phyloP scores from a whole-genome alignment of 2,113 vertebrate species.

The Larimichthys crocea region DNA sequence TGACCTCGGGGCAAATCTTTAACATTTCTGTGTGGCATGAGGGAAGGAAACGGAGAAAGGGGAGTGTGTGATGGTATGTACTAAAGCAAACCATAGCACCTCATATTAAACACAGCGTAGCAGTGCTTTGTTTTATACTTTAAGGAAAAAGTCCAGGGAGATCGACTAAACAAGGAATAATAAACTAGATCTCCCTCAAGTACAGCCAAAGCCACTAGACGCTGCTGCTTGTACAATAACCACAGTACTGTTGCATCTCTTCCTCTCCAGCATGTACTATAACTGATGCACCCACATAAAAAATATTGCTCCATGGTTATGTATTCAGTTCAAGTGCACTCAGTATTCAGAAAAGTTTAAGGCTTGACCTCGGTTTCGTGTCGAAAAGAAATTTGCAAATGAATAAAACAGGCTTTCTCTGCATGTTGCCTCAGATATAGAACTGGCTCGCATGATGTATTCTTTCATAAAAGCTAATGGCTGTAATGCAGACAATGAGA shows the following conservation, averaged over 20 bases:
- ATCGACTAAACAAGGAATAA: slow-evolving; percentile 77
- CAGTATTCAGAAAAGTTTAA: slow-evolving; percentile 53
- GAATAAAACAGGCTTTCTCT: slow-evolving; percentile 51
- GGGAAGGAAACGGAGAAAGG: slow-evolving; percentile 38
- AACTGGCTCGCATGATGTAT: slow-evolving; percentile 47
- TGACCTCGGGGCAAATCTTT: slow-evolving; percentile 75
- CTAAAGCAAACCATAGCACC: slow-evolving; percentile 55
- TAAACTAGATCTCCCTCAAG: slow-evolving; percentile 69
- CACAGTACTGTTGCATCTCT: slow-evolving; percentile 37
- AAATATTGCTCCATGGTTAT: slow-evolving; percentile 42
- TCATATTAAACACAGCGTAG: slow-evolving; percentile 59
- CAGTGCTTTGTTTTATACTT: slow-evolving; percentile 63
- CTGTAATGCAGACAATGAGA: slow-evolving; percentile 62
- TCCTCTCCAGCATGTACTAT: slow-evolving; percentile 45
- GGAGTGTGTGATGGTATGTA: slow-evolving; percentile 54
- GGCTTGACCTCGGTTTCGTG: slow-evolving; percentile 57
- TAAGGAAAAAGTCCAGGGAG: slow-evolving; percentile 66
- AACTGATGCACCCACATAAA: slow-evolving; percentile 52
- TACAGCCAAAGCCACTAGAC: slow-evolving; percentile 58
- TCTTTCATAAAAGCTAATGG: slow-evolving; percentile 63
- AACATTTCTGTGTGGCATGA: slow-evolving; percentile 66
- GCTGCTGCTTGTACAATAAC: slow-evolving; percentile 56
- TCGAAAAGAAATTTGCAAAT: slow-evolving; percentile 48
- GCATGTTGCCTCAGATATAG: slow-evolving; percentile 46
- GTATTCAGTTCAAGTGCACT: slow-evolving; percentile 53